These are phyloP conservation scores for Antheraea pernyi DNA, from an alignment of 1,140 invertebrate genomes.

Conservation along the genomic window DNA sequence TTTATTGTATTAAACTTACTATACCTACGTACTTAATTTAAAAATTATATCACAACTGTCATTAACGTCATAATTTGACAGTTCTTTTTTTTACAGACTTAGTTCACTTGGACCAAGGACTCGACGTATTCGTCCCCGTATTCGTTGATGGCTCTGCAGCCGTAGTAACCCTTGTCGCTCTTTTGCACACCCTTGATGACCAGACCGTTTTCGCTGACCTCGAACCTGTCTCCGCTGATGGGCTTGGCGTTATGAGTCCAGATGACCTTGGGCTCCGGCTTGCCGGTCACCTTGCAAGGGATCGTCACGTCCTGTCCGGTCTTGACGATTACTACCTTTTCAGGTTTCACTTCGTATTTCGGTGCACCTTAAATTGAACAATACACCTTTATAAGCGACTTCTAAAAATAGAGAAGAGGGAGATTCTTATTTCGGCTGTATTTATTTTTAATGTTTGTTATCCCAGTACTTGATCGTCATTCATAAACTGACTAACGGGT, in stretches of 20 bases:
- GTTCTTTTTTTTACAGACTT: conserved; percentile 4
- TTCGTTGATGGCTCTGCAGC: conserved; percentile 43
- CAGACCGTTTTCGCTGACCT: conserved; percentile 32
- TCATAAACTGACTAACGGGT: no score
- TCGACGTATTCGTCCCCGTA: conserved; percentile 46
- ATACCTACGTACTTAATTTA: no score
- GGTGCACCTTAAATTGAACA: conserved; percentile 39
- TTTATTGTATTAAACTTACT: no score
- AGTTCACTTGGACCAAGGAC: conserved; percentile 33
- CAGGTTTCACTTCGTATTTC: conserved; percentile 29
- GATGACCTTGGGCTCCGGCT: conserved; percentile 29
- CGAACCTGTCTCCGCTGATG: conserved; percentile 20
- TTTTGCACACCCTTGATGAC: conserved; percentile 40
- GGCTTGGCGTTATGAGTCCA: conserved; percentile 49
- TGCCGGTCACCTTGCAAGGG: conserved; percentile 37
- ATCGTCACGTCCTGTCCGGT: conserved; percentile 43
- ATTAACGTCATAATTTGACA: background rate
- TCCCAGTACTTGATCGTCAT: no score
- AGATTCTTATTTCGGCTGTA: no score
- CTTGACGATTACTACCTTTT: conserved; percentile 25
- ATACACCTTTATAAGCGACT: no score
- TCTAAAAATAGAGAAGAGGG: no score
- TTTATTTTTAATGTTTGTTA: no score
- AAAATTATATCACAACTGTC: background rate
- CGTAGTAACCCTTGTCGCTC: conserved; percentile 52